Evolutionary conservation across 2,888 invertebrate species (phyloP).

Genomic region (Cheilosia variabilis): DNA sequence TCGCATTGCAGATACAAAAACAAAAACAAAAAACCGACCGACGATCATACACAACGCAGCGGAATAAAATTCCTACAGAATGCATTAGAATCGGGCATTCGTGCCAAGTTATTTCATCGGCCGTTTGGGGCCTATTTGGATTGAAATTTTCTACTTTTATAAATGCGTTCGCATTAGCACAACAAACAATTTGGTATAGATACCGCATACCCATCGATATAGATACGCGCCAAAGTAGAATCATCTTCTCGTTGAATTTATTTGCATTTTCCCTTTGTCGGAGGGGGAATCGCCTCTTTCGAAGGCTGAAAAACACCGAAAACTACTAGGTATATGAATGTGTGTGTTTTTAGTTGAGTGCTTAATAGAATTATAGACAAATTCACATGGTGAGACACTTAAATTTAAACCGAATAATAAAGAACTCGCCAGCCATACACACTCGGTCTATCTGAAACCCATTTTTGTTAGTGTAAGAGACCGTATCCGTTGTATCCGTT

Average conservation of each 20-base stretch:
- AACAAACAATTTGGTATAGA: slow-evolving; percentile 38
- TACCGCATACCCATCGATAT: slow-evolving; percentile 46
- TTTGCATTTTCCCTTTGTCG: slow-evolving; percentile 28
- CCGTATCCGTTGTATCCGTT: slow-evolving; percentile 62
- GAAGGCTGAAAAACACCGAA: slow-evolving; percentile 56
- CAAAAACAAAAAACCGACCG: slow-evolving; percentile 8
- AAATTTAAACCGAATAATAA: slow-evolving; percentile 58
- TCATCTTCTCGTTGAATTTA: slow-evolving; percentile 41
- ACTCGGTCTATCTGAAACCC: slow-evolving; percentile 39
- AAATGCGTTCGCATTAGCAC: slow-evolving; percentile 70
- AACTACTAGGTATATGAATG: slow-evolving; percentile 46
- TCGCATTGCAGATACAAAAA: slow-evolving; percentile 37
- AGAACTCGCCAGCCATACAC: slow-evolving; percentile 5
- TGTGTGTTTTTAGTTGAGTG: slow-evolving; percentile 29
- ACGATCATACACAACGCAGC: slow-evolving; percentile 12
- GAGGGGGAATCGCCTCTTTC: slow-evolving; percentile 51
- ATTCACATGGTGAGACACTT: slow-evolving; percentile 68
- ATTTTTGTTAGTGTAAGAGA: slow-evolving; percentile 22
- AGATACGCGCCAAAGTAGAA: slow-evolving; percentile 45
- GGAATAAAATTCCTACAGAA: slow-evolving; percentile 65
- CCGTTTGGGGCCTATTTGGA: slow-evolving; percentile 77
- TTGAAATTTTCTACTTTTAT: slow-evolving; percentile 76
- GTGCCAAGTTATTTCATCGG: slow-evolving; percentile 76
- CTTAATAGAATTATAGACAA: slow-evolving; percentile 73
- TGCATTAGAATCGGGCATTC: slow-evolving; percentile 73